Evolutionary conservation across 2,113 vertebrate species (phyloP).

Genomic region (Campylomormyrus tamandua): DNA sequence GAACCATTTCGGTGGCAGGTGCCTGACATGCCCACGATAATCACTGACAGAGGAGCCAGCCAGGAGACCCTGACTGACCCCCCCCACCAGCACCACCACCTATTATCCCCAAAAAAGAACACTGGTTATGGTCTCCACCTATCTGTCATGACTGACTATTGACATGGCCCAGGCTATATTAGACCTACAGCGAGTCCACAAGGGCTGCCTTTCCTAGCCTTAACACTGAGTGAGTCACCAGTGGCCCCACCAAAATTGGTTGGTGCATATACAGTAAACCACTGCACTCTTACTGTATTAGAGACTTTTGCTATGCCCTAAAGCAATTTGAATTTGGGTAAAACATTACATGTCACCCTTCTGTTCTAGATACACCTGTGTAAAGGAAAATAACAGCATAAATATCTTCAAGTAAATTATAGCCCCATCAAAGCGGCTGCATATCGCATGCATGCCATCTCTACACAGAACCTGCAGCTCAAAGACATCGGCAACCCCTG

Average conservation of each 20-base stretch:
- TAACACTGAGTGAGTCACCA: neutral
- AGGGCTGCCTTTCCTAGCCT: neutral
- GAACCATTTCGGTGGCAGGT: neutral
- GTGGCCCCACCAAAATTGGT: neutral
- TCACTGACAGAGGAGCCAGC: neutral
- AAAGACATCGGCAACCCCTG: neutral
- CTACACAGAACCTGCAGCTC: neutral
- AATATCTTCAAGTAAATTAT: neutral
- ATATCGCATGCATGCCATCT: neutral
- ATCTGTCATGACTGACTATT: neutral
- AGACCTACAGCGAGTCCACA: neutral
- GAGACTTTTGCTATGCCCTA: neutral
- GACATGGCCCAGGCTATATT: neutral
- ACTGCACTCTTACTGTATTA: neutral
- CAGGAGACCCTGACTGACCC: neutral
- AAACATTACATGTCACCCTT: neutral
- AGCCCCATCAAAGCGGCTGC: neutral
- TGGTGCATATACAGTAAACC: neutral
- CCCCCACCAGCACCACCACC: neutral
- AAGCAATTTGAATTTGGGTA: neutral
- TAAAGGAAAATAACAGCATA: neutral
- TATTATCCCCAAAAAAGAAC: neutral
- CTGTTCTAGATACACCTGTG: neutral
- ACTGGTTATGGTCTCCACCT: neutral
- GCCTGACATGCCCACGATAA: neutral